Conservation (phyloP, 2,797 vertebrate species). For the Macrochelys suwanniensis region DNA sequence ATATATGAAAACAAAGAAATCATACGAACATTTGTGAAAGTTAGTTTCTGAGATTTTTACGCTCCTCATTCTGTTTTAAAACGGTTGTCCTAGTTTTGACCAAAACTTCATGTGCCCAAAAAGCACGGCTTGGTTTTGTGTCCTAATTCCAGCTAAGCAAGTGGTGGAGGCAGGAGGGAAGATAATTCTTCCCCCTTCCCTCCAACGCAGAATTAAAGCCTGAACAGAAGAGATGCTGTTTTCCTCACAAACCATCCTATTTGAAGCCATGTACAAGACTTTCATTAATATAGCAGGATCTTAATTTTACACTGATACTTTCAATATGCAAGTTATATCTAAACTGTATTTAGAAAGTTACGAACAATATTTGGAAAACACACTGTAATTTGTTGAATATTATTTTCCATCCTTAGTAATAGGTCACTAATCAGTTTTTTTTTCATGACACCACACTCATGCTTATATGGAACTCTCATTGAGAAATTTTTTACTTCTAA, state of each 20-base stretch:
- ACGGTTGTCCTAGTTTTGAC: constrained; percentile 22
- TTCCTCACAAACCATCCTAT: neutral
- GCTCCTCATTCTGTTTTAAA: constrained; percentile 44
- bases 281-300: neutral
- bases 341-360: constrained; percentile 12
- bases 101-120: neutral
- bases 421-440: neutral
- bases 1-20: constrained; percentile 4
- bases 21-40: constrained; percentile 39
- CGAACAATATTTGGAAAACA: neutral
- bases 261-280: neutral
- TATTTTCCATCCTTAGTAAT: neutral
- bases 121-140: neutral
- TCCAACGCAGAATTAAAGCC: neutral
- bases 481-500: neutral
- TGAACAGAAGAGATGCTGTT: neutral
- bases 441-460: fast-evolving
- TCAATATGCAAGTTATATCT: too few species aligned
- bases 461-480: neutral
- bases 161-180: fast-evolving
- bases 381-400: neutral
- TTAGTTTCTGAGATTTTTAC: neutral
- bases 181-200: neutral
- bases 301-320: neutral
- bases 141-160: neutral